Base-by-base conservation (phyloP, 2,113 vertebrate genomes). In the Azemiops feae region DNA sequence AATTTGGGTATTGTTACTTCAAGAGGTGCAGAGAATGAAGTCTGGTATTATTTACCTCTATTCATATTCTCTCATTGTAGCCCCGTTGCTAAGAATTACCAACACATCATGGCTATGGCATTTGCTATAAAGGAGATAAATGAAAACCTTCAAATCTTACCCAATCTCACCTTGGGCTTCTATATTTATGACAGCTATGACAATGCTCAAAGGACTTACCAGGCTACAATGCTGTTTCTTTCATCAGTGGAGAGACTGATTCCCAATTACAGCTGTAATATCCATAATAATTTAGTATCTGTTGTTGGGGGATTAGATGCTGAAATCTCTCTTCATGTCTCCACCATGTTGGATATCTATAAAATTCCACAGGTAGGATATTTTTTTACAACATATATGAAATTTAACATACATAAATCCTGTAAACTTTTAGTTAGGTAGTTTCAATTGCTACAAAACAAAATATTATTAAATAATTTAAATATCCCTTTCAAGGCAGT, bases 51-150 rank as follows among this genome's bases (percentile, higher is more conserved):
- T 81, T 81, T 81, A 39, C 1, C 69, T 9, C 34, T 81, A 81
- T 43, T 81, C 34, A 81, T 81, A 43, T 22, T 81, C 18, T 10
- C 55, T 87, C 30, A 34, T 91, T 85, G 5, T 85, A 91, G 90
- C 14, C n/a, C 14, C 0, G 1, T 91, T 18, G 4, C 64, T 54
- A 91, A 91, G 30, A 53, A 91, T 54, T 91, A 85, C 50, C 90
- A 91, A 74, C 90, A 91, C 12, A 91, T 91, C 5, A 2, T 91
- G 22, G 64, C 90, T 25, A 27, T 91, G 90, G 90, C 30, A 53
- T 91, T 81, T 54, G 64, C 90, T 39, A 12, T 91, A 11, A 91
- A 91, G n/a, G 90, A 91, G 11, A 91, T 91, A 11, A 91, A 91
- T 81, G 50, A 91, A 81, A 91, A 91, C 30, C 64, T 50, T 25